Base-by-base conservation (phyloP, 2,888 invertebrate genomes). In the Podotricha telesiphe region DNA sequence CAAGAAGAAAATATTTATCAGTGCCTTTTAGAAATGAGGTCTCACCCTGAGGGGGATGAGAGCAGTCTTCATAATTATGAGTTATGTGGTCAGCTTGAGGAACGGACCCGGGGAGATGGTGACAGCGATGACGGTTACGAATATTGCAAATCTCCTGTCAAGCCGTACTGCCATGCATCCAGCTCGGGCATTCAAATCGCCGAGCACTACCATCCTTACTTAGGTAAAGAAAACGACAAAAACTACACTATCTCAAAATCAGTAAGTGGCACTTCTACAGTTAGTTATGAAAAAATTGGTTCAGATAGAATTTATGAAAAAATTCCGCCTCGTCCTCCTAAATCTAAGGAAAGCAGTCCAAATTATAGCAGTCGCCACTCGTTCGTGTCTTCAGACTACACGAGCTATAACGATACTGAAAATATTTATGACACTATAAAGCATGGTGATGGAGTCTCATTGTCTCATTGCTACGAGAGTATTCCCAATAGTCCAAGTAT, bases 401-500 rank as follows among this genome's bases (percentile, higher is more conserved):
- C 84, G 0, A 84, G 83, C 1, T 92, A 93, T 76, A 92, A 89
- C 73, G 93, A 92, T 45, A 91, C 87, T 20, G 95, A 95, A 74
- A 94, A 95, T 76, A 95, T 95, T 73, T 95, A 95, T 75, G 95
- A 94, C 72, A 94, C 94, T 0, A 95, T 95, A 70, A 95, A 94
- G 77, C 94, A 94, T 55, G 83, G 85, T 1, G 94, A 94, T 66
- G 89, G 84, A 0, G 82, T 81, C 0, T 93, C 94, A 0, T 79
- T 93, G 20, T 94, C 94, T 0, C 94, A 94, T 78, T 94, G 94
- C 74, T 95, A 95, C 79, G 95, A 95, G 77, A 94, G 94, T 53
- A 93, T 93, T 75, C 93, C 93, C 0, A 93, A 93, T 73, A 93
- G 93, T 75, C 93, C 93, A 0, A 93, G 89, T 72, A 86, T 90